phyloP scores from a whole-genome alignment of 2,797 vertebrate genomes.

The Apogon hyalosoma region DNA sequence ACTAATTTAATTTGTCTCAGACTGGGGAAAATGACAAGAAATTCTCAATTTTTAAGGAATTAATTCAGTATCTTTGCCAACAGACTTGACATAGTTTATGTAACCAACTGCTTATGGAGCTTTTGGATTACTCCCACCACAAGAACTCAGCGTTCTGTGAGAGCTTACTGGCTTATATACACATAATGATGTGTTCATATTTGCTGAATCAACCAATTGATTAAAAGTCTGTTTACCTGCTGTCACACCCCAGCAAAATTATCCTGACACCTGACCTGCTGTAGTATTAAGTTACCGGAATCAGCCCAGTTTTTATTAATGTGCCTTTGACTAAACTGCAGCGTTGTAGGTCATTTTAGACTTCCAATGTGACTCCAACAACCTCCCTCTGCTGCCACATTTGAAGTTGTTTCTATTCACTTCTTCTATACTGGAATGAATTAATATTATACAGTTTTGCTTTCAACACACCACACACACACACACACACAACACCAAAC shows the following conservation, averaged over 20 bases:
- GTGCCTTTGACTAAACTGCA: background rate
- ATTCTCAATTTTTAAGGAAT: slow-evolving; percentile 8
- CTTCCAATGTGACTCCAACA: background rate
- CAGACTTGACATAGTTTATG: slow-evolving; percentile 11
- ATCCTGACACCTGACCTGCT: slow-evolving; percentile 12
- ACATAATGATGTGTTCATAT: slow-evolving; percentile 33
- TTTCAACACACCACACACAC: too few species aligned
- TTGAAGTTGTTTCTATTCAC: background rate
- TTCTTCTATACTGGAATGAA: background rate
- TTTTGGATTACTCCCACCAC: slow-evolving; percentile 42
- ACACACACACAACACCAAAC: slow-evolving; percentile 4
- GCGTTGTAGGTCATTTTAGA: too few species aligned
- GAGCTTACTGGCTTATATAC: slow-evolving; percentile 42
- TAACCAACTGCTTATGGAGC: slow-evolving; percentile 44
- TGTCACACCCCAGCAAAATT: slow-evolving; percentile 19
- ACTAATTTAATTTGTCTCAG: background rate
- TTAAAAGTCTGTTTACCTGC: slow-evolving; percentile 40
- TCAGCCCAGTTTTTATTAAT: background rate
- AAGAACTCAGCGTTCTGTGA: slow-evolving; percentile 44
- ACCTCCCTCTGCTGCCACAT: background rate
- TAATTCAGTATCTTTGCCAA: slow-evolving; percentile 14
- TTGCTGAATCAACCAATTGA: slow-evolving; percentile 52
- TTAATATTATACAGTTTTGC: too few species aligned
- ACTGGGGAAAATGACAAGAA: slow-evolving; percentile 7
- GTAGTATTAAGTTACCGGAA: background rate